These are phyloP conservation scores for Dipodomys merriami DNA, from an alignment of 2,113 vertebrate genomes.

Conservation along the genomic window DNA sequence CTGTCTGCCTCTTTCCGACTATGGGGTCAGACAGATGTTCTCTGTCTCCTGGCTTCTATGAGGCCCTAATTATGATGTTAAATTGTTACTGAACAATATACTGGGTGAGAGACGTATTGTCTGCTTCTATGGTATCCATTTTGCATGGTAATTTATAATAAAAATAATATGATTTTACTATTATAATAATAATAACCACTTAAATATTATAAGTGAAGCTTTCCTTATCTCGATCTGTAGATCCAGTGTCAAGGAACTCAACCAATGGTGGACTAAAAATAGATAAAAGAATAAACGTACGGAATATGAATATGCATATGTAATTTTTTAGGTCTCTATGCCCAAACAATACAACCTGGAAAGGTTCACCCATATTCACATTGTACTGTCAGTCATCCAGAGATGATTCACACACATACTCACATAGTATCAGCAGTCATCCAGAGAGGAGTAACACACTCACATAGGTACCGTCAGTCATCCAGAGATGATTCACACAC, in stretches of 20 bases:
- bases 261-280: neutral
- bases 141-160: neutral
- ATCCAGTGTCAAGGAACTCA: neutral
- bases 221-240: neutral
- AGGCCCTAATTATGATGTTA: neutral
- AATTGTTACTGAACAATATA: neutral
- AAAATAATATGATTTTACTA: neutral
- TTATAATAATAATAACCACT: neutral
- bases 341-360: too few relatives aligned
- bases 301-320: too few relatives aligned
- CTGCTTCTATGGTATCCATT: neutral
- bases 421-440: too few relatives aligned
- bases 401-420: too few relatives aligned
- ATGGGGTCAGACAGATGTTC: neutral
- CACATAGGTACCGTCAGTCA: too few relatives aligned
- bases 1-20: neutral
- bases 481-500: neutral
- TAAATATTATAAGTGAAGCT: neutral
- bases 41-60: accelerated
- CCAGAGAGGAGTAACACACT: too few relatives aligned
- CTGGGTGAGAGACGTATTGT: too few relatives aligned
- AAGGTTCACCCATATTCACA: too few relatives aligned
- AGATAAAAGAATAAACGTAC: too few relatives aligned
- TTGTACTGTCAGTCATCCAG: too few relatives aligned
- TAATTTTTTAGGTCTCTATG: too few relatives aligned